Percentiles rank a stretch among this genome's conserved stretches.
Conservation (phyloP, 2,888 invertebrate species). For the Dicranocentrus wangi region DNA sequence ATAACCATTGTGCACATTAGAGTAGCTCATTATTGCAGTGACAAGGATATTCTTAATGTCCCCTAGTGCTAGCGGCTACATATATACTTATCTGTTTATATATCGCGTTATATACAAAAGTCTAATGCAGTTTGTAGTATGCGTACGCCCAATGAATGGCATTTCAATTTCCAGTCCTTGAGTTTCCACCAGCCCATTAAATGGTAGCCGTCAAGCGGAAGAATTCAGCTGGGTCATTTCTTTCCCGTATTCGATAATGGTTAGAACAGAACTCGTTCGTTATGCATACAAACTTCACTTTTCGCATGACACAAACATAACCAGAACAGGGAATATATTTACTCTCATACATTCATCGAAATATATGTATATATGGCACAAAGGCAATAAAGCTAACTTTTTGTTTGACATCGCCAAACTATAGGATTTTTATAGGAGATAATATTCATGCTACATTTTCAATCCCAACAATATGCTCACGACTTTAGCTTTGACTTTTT, state of each 20-base stretch:
- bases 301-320: slow-evolving; percentile 1
- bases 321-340: neutral
- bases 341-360: neutral
- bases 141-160: slow-evolving; percentile 62
- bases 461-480: slow-evolving; percentile 24
- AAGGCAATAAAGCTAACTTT: neutral
- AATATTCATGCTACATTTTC: slow-evolving; percentile 4
- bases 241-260: slow-evolving; percentile 34
- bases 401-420: slow-evolving; percentile 7
- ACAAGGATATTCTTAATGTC: neutral
- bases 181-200: slow-evolving; percentile 67
- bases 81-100: neutral
- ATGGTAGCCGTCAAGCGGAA: slow-evolving; percentile 71
- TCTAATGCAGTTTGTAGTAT: neutral
- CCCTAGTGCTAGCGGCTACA: neutral
- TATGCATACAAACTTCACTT: neutral
- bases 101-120: too few relatives aligned
- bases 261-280: neutral
- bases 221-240: slow-evolving; percentile 68
- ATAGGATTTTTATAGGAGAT: slow-evolving; percentile 36
- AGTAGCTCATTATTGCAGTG: neutral
- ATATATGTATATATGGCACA: neutral
- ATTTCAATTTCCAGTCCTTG: slow-evolving; percentile 69
- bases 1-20: neutral
- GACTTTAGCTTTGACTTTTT: slow-evolving; percentile 27